These are phyloP conservation scores for Caenorhabditis sp. DNA, from an alignment of 2,888 invertebrate species.

Conservation along the genomic window DNA sequence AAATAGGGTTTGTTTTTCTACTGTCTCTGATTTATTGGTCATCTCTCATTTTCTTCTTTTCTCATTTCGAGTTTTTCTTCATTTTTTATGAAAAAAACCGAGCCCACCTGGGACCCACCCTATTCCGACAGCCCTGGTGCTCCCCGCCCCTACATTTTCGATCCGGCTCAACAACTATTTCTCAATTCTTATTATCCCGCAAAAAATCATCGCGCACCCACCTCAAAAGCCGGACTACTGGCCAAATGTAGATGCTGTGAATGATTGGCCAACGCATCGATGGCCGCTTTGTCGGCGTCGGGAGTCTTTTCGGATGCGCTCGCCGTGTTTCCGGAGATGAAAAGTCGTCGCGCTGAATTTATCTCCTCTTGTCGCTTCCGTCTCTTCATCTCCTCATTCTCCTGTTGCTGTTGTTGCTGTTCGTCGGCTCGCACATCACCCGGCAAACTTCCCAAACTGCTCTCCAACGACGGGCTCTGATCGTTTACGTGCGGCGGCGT, in stretches of 20 bases:
- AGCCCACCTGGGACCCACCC: too few relatives aligned
- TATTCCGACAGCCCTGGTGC: too few relatives aligned
- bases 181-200: too few relatives aligned
- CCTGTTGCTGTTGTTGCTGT: conserved; percentile 37
- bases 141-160: too few relatives aligned
- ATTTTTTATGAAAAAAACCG: too few relatives aligned
- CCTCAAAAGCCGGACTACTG: conserved; percentile 55
- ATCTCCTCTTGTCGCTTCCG: conserved; percentile 55
- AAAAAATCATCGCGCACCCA: not conserved
- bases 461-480: conserved; percentile 51
- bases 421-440: too few relatives aligned
- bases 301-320: conserved; percentile 24
- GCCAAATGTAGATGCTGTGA: conserved; percentile 60
- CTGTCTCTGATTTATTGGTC: too few relatives aligned
- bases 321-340: conserved; percentile 59
- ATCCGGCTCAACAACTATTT: too few relatives aligned
- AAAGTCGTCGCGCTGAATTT: conserved; percentile 63
- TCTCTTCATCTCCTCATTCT: conserved; percentile 33
- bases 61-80: too few relatives aligned
- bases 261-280: conserved; percentile 59
- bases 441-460: conserved; percentile 41
- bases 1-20: too few relatives aligned
- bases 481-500: conserved; percentile 37
- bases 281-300: conserved; percentile 36
- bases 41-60: too few relatives aligned